phyloP scores from a whole-genome alignment of 2,888 invertebrate species.

The Orchestes rusci region DNA sequence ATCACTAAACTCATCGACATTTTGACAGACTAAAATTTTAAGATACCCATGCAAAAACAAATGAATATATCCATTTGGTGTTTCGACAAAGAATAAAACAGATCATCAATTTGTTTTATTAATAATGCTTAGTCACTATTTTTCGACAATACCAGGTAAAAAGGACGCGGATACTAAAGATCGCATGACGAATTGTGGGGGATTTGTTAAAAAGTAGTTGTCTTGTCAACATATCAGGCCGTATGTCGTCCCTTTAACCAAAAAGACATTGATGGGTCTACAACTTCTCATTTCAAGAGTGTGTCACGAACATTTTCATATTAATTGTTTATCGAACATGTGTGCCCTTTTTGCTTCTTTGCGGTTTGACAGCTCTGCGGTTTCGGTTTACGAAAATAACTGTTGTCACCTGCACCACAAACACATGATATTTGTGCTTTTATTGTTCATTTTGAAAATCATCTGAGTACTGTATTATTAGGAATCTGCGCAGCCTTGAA shows the following conservation, averaged over 20 bases:
- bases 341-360: slow-evolving; percentile 37
- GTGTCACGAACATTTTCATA: slow-evolving; percentile 40
- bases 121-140: too few species aligned
- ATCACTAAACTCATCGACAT: too few species aligned
- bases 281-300: slow-evolving; percentile 24
- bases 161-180: too few species aligned
- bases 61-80: too few species aligned
- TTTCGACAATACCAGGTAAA: too few species aligned
- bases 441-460: slow-evolving; percentile 11
- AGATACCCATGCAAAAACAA: too few species aligned
- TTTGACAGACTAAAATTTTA: too few species aligned
- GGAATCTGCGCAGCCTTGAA: too few species aligned
- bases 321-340: slow-evolving; percentile 41
- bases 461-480: slow-evolving; percentile 7
- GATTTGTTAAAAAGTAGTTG: slow-evolving; percentile 30
- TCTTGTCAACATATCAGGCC: slow-evolving; percentile 44
- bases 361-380: slow-evolving; percentile 41
- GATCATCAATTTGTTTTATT: too few species aligned
- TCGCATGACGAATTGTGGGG: slow-evolving; percentile 23
- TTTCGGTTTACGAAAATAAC: slow-evolving; percentile 26
- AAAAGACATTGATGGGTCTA: slow-evolving; percentile 17
- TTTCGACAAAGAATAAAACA: too few species aligned
- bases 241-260: slow-evolving; percentile 35
- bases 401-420: slow-evolving; percentile 37
- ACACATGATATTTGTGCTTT: slow-evolving; percentile 11